phyloP scores from a whole-genome alignment of 2,888 invertebrate genomes.

The Didymodactylos carnosus region DNA sequence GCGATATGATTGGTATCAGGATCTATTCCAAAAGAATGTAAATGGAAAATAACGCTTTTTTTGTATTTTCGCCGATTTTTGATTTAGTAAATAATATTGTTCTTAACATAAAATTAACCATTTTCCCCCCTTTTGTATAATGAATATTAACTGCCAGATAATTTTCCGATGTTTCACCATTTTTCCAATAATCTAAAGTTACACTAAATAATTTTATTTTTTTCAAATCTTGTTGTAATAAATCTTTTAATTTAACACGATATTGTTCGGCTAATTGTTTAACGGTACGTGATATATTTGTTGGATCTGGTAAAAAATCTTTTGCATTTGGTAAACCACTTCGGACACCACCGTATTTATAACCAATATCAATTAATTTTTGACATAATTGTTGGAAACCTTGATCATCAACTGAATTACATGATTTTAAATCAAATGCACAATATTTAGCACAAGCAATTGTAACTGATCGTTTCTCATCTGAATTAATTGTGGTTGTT shows the following conservation, averaged over 20 bases:
- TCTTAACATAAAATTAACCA: too few species aligned
- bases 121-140: neutral
- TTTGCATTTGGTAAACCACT: neutral
- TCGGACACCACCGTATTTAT: neutral
- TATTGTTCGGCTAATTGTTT: neutral
- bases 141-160: neutral
- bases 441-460: too few species aligned
- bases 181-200: neutral
- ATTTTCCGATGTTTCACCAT: neutral
- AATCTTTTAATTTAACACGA: neutral
- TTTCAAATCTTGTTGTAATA: neutral
- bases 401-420: too few species aligned
- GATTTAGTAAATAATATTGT: too few species aligned
- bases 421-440: too few species aligned
- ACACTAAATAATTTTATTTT: neutral
- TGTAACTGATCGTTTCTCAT: neutral
- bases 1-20: neutral
- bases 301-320: neutral
- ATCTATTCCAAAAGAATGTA: neutral
- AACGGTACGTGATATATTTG: neutral
- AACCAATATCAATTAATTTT: neutral
- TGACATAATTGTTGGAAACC: neutral
- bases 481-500: neutral
- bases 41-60: neutral
- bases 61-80: too few species aligned